Conservation (phyloP, 2,797 vertebrate genomes). For the Myoxocephalus aenaeus region DNA sequence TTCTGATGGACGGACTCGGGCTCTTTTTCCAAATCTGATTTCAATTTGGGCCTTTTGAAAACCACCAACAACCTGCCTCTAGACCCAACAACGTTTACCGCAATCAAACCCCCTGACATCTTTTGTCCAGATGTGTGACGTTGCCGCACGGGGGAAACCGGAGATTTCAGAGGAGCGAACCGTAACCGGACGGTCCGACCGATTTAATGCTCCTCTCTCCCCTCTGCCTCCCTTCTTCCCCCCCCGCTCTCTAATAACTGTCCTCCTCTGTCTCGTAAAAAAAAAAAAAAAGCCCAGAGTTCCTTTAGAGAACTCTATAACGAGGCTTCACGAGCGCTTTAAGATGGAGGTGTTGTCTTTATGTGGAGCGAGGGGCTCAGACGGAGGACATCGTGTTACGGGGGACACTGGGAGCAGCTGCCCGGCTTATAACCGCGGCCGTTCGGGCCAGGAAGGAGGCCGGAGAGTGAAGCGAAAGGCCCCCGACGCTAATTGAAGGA, state of each 20-base stretch:
- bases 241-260: slow-evolving; percentile 71
- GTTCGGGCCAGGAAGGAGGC: slow-evolving; percentile 53
- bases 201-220: slow-evolving; percentile 40
- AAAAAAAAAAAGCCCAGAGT: slow-evolving; percentile 53
- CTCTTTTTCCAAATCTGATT: slow-evolving; percentile 46
- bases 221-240: slow-evolving; percentile 30
- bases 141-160: slow-evolving; percentile 49
- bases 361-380: slow-evolving; percentile 59
- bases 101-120: slow-evolving; percentile 57
- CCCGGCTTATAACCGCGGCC: slow-evolving; percentile 39
- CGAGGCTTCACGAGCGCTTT: slow-evolving; percentile 82
- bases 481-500: slow-evolving; percentile 64
- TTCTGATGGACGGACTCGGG: slow-evolving; percentile 32
- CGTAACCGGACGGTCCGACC: slow-evolving; percentile 43
- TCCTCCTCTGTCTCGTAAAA: slow-evolving; percentile 78
- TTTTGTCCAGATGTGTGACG: slow-evolving; percentile 77
- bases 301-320: slow-evolving; percentile 83
- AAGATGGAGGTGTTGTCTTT: slow-evolving; percentile 81
- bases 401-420: slow-evolving; percentile 49
- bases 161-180: slow-evolving; percentile 64
- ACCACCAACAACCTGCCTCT: slow-evolving; percentile 64
- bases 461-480: slow-evolving; percentile 52
- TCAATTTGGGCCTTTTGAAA: slow-evolving; percentile 62
- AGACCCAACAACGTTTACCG: slow-evolving; percentile 31
- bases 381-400: slow-evolving; percentile 50